Evolutionary conservation across 2,888 invertebrate genomes (phyloP), one percentile per base, ranked within the genome.

Genomic region (Tenthredo scrophulariae): DNA sequence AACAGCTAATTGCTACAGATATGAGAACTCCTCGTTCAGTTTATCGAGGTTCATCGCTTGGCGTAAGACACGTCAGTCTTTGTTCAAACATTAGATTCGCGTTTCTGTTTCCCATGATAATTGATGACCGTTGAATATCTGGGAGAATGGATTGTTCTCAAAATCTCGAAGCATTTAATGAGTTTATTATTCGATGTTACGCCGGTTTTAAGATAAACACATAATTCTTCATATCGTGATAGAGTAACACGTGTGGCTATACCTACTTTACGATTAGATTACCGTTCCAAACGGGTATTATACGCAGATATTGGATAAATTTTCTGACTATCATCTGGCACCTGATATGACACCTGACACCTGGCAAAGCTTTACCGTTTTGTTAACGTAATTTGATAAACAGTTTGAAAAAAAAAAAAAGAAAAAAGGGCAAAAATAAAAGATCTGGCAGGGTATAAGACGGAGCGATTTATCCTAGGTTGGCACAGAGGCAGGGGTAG

Each of bases 291-390:
- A 43, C 15, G 0, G 15, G 72, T 9, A n/a, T 22, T n/a, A 43
- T 15, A 54, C 15, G 7, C 6, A 18, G 46, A 18, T 26, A 54
- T 26, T 77, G 18, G 9, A 54, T 33, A 50, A 54, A 75, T 75
- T 46, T 40, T 26, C n/a, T 18, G 26, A 75, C 75, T 46, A 50
- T 75, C 77, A 72, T 40, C 22, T 22, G n/a, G 10, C 72, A 72
- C 72, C 72, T 72, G 77, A 33, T 54, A 77, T 72, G 77, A 33
- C 77, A 77, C 77, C 77, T 77, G 77, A 77, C 29, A 77, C 29
- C 74, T 43, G 74, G 74, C 6, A 43, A 43, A 74, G 40, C 43
- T 22, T 46, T 22, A 7, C 43, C n/a, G 22, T 43, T 74, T 74
- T 33, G 46, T 18, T 33, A 1, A 40, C 18, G 15, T 26, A 18